Conservation (phyloP, 2,113 vertebrate species). For the Dasypus novemcinctus region DNA sequence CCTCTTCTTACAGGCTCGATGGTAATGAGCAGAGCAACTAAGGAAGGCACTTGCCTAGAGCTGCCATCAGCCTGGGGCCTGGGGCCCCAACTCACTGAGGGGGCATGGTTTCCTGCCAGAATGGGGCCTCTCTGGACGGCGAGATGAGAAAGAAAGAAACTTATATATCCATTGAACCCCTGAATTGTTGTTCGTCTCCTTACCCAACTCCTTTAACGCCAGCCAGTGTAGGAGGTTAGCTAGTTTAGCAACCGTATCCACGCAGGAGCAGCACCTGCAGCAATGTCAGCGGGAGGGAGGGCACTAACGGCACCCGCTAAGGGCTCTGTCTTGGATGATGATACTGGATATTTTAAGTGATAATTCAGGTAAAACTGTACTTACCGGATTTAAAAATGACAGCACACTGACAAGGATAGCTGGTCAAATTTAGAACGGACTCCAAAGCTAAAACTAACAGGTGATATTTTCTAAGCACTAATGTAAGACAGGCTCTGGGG, state of each 20-base stretch:
- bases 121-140: not conserved
- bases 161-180: not conserved
- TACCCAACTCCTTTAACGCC: not conserved
- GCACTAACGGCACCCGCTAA: rapidly evolving
- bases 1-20: not conserved
- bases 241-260: not conserved
- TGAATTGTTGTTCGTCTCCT: not conserved
- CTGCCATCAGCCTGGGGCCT: not conserved
- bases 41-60: not conserved
- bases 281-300: not conserved
- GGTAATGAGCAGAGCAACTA: not conserved
- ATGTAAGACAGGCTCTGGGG: not conserved
- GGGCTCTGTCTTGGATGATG: not conserved
- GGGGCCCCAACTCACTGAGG: not conserved
- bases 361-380: not conserved
- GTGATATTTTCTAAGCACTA: constrained; percentile 30
- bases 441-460: constrained; percentile 37
- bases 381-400: constrained; percentile 30
- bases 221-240: not conserved
- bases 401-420: not conserved
- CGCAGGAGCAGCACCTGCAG: not conserved
- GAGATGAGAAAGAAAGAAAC: not conserved
- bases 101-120: not conserved
- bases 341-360: not conserved
- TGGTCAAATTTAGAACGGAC: constrained; percentile 31